These are phyloP conservation scores for Camarhynchus parvulus DNA, from an alignment of 2,113 vertebrate genomes.

Conservation along the genomic window DNA sequence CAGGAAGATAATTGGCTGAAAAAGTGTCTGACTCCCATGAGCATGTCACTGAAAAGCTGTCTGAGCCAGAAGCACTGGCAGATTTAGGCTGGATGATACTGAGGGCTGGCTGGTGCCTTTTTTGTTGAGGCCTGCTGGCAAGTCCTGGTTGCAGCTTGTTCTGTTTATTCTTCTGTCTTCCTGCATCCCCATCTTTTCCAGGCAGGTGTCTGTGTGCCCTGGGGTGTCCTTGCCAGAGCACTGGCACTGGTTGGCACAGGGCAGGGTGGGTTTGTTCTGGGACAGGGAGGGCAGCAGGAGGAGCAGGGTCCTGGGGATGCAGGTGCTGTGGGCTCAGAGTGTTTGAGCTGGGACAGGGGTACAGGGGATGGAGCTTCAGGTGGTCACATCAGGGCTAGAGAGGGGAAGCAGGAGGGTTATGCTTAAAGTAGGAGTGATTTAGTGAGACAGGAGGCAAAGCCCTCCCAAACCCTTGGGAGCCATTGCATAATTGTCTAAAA, in stretches of 20 bases:
- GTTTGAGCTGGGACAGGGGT: background rate
- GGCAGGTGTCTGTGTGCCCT: background rate
- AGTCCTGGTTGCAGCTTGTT: background rate
- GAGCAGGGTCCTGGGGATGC: background rate
- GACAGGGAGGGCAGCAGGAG: background rate
- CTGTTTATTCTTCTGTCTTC: background rate
- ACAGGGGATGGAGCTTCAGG: background rate
- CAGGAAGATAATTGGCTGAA: background rate
- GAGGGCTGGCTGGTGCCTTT: background rate
- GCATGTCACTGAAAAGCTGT: background rate
- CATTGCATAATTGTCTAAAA: background rate
- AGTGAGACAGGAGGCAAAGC: background rate
- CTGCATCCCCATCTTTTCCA: background rate
- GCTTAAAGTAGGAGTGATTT: background rate
- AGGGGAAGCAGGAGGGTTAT: background rate
- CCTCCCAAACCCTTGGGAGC: background rate
- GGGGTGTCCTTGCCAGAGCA: background rate
- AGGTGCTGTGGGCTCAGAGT: background rate
- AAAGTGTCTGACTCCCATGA: conserved; percentile 8
- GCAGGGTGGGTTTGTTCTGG: background rate
- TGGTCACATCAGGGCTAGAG: background rate
- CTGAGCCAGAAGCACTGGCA: background rate
- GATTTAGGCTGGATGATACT: background rate
- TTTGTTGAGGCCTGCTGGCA: background rate
- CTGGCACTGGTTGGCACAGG: background rate